phyloP scores from a whole-genome alignment of 2,888 invertebrate species.

The Eueremaeus valkanovi region DNA sequence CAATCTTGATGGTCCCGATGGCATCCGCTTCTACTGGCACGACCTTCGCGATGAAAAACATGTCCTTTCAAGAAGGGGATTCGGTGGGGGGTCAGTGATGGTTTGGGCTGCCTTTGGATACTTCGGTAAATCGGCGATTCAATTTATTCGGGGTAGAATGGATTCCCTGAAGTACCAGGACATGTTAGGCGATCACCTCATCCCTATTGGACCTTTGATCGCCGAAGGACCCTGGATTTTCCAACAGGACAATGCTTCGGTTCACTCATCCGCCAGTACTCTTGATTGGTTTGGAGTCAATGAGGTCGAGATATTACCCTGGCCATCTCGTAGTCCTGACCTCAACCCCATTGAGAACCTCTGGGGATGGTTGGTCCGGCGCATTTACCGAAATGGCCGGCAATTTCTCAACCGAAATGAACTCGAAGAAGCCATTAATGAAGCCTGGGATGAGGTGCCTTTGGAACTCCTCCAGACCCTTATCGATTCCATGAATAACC shows the following conservation, averaged over 20 bases:
- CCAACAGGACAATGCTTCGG: constrained; percentile 12
- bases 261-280: neutral
- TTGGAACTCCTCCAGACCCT: neutral
- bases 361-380: neutral
- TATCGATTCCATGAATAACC: neutral
- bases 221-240: neutral
- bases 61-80: neutral
- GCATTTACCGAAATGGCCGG: neutral
- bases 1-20: constrained; percentile 12
- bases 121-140: neutral
- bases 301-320: neutral
- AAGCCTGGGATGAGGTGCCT: neutral
- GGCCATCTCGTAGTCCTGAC: neutral
- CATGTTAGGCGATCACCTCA: neutral
- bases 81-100: constrained; percentile 1
- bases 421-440: neutral
- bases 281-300: neutral
- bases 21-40: neutral
- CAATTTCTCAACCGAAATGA: neutral
- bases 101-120: neutral
- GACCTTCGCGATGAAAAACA: neutral
- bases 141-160: neutral
- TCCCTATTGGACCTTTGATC: neutral
- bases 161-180: neutral
- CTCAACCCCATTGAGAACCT: neutral